A percentile compares a stretch with the other conserved stretches of the same genome.
These are phyloP conservation scores for Laticauda laticaudata DNA, from an alignment of 2,113 vertebrate species.

Conservation along the genomic window DNA sequence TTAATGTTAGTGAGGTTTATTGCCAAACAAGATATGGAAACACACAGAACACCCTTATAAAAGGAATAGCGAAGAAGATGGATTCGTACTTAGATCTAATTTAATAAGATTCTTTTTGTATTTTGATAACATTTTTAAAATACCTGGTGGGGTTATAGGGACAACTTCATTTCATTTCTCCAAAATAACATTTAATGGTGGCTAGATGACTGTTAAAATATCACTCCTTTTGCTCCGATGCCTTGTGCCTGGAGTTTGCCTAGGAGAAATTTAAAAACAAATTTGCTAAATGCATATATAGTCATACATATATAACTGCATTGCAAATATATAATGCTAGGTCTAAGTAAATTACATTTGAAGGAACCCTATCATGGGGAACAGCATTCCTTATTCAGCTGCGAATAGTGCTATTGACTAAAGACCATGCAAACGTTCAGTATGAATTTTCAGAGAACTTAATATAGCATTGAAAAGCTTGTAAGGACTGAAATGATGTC, in stretches of 20 bases:
- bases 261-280: constrained; percentile 10
- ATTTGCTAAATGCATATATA: constrained; percentile 1
- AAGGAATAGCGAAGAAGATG: not conserved
- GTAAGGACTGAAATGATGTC: constrained; percentile 6
- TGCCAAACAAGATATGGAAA: not conserved
- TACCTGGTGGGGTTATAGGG: not conserved
- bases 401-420: not conserved
- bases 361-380: constrained; percentile 9
- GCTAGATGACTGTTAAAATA: constrained; percentile 10
- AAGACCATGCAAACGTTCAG: not conserved
- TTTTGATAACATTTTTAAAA: not conserved
- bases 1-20: not conserved
- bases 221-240: not conserved
- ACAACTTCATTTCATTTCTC: not conserved
- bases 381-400: not conserved
- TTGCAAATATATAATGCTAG: not conserved
- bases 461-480: constrained; percentile 15
- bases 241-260: not conserved
- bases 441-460: constrained; percentile 7
- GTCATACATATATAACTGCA: not conserved
- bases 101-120: not conserved
- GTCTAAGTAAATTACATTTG: constrained; percentile 29
- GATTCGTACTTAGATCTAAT: not conserved
- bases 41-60: not conserved
- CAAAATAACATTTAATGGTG: constrained; percentile 15